Conservation (phyloP, 2,797 vertebrate species). For the Lophotriccus pileatus region DNA sequence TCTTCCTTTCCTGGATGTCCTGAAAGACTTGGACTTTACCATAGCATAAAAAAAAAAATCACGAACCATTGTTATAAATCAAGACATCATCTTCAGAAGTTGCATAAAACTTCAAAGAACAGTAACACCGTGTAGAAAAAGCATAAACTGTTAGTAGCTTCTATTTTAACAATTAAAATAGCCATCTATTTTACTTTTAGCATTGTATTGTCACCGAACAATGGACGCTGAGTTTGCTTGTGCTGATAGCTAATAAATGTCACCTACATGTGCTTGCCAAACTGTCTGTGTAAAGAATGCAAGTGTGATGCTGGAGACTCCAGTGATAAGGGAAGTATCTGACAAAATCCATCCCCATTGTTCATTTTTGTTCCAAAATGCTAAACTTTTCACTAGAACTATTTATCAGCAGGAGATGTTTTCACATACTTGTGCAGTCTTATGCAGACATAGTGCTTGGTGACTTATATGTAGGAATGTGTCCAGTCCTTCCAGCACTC, state of each 20-base stretch:
- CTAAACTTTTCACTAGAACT: not conserved
- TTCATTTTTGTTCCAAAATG: not conserved
- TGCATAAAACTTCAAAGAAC: not conserved
- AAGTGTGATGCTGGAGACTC: not conserved
- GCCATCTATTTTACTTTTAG: not conserved
- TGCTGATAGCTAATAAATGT: not conserved
- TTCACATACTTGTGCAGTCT: not conserved
- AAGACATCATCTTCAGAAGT: not conserved
- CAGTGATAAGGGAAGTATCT: not conserved
- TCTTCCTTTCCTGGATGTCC: not conserved
- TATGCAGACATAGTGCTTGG: not conserved
- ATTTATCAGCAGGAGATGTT: fast-evolving
- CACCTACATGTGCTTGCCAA: not conserved
- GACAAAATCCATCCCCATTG: not conserved
- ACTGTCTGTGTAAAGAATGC: not conserved
- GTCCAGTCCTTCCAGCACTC: not conserved
- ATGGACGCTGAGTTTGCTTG: not conserved
- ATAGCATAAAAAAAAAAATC: not conserved
- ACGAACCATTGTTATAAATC: not conserved
- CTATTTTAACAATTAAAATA: not conserved
- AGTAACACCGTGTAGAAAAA: not conserved
- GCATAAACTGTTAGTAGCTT: not conserved
- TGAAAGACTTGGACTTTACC: not conserved
- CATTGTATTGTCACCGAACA: not conserved
- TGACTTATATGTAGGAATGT: not conserved